Evolutionary conservation across 1,140 invertebrate species (phyloP).

Genomic region (Hesperophylax magnus): DNA sequence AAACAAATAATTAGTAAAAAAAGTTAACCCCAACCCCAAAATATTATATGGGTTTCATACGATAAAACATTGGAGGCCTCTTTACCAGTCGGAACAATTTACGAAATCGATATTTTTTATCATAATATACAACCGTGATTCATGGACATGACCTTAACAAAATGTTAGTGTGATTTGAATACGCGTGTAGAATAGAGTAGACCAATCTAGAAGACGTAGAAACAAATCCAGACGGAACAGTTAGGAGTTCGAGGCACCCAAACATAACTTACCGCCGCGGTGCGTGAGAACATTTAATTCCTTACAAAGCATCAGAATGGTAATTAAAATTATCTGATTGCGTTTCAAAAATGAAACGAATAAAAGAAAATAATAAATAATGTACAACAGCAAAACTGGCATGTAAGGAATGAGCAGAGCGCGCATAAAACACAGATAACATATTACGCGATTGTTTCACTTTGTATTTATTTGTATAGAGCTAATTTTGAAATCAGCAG

Average conservation of each 20-base stretch:
- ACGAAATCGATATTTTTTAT: no score
- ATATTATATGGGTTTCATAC: no score
- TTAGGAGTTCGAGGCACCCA: neutral
- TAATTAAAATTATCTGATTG: slow-evolving; percentile 57
- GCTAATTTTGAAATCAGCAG: slow-evolving; percentile 54
- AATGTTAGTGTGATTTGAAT: no score
- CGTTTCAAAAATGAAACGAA: slow-evolving; percentile 54
- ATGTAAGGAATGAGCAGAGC: slow-evolving; percentile 41
- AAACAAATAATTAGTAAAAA: no score
- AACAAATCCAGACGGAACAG: slow-evolving; percentile 12
- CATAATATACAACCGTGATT: no score
- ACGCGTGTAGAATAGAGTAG: no score
- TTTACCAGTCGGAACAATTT: no score
- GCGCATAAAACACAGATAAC: slow-evolving; percentile 46
- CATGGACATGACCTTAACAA: no score
- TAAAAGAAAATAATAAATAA: slow-evolving; percentile 56
- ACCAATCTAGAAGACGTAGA: neutral
- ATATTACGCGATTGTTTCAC: slow-evolving; percentile 50
- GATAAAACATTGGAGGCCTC: no score
- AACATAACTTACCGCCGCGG: slow-evolving; percentile 34
- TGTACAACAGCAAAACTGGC: slow-evolving; percentile 36
- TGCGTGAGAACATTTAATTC: slow-evolving; percentile 55
- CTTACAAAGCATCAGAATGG: slow-evolving; percentile 54
- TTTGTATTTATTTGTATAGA: slow-evolving; percentile 54
- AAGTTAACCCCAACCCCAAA: no score